A percentile compares a stretch with the other conserved stretches of the same genome.
Conservation (phyloP, 2,113 vertebrate genomes). For the Phyllostomus hastatus region DNA sequence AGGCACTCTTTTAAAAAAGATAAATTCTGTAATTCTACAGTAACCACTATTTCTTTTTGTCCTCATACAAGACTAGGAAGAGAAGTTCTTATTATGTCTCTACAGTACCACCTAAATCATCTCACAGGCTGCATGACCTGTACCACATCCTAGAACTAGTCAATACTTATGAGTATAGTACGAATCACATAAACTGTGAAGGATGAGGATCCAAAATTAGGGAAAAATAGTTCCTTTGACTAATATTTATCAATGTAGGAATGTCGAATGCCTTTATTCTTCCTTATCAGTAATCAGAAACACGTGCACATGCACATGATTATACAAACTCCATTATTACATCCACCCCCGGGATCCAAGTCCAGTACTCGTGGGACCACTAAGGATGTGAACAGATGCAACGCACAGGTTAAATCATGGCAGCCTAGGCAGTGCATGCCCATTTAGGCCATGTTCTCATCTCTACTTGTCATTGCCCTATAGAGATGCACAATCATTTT, state of each 20-base stretch:
- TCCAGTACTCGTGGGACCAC: background rate
- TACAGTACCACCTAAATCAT: background rate
- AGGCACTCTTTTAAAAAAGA: background rate
- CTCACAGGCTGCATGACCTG: background rate
- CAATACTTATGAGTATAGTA: background rate
- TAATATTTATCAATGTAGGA: background rate
- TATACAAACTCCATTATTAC: background rate
- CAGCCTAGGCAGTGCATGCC: background rate
- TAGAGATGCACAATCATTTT: background rate
- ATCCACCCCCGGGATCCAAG: background rate
- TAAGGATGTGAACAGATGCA: background rate
- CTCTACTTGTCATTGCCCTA: background rate
- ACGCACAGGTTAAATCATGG: background rate
- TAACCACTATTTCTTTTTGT: background rate
- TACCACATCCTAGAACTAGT: background rate
- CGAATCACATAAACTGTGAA: background rate
- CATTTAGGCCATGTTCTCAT: background rate
- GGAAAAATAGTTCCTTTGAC: background rate
- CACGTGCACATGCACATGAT: background rate
- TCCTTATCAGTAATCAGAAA: background rate
- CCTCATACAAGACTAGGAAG: background rate
- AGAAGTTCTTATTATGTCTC: background rate
- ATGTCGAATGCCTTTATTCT: background rate
- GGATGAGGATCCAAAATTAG: background rate
- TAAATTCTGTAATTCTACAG: background rate